Base-by-base conservation (phyloP, 2,888 invertebrate genomes). In the Euproctis similis region DNA sequence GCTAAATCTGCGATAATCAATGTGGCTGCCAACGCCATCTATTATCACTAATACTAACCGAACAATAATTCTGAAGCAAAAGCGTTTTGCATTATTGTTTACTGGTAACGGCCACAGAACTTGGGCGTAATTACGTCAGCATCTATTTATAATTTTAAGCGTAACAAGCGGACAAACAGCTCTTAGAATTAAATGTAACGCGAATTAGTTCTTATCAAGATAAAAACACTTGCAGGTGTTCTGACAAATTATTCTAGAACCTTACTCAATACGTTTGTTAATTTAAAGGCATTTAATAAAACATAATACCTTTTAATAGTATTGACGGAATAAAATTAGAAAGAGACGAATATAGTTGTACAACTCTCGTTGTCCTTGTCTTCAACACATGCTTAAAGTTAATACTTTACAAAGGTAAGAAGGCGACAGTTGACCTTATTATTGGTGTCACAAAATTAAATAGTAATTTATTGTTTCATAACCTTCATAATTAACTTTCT, bases 1-100 rank as follows among this genome's bases (percentile, higher is more conserved):
- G n/a, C n/a, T n/a, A n/a, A n/a, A 22, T 19, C 34, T 24, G 6
- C 24, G 28, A 34, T 39, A 32, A 33, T 29, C 14, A 20, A 22
- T 34, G 28, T 13, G 26, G 9, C 9, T 26, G 29, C 33, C 43
- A 54, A 31, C 64, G 72, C 65, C 73, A 72, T 72, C 72, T 72
- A 38, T 47, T 40, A 30, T 18, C 19, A 34, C 36, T 8, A 7
- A 19, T 13, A 11, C 0, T 39, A 53, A 58, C 45, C 42, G 24
- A 25, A 23, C 22, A 21, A 8, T 21, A 19, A 8, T 23, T 14
- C 6, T 14, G 6, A 14, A 14, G 26, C 42, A 27, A 34, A 32
- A 8, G n/a, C n/a, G 12, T 34, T 21, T 7, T n/a, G 10, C 17
- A 24, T 31, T 27, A 32, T 25, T 39, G 27, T 39, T 38, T 34